Evolutionary conservation across 2,113 vertebrate genomes (phyloP), one percentile per base, ranked within the genome.

Genomic region (Antechinus stuartii): DNA sequence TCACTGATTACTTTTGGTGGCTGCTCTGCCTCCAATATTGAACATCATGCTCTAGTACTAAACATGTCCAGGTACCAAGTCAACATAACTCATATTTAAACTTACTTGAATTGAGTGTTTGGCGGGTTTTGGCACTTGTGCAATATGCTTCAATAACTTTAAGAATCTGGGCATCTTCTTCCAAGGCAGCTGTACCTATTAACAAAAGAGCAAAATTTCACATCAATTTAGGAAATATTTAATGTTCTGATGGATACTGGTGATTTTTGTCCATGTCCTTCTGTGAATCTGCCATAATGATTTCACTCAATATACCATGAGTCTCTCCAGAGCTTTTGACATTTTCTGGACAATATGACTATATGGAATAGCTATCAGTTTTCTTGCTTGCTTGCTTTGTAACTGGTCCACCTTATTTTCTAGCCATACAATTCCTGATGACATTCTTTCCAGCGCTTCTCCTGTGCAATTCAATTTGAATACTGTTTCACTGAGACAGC

Each of bases 81-180:
- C 61, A 76, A 54, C 35, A 54, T 42, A 57, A 23, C n/a, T 1
- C 11, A 47, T 19, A 54, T 42, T 30, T 1, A 54, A 95, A 99
- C 99, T 99, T 99, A 99, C 99, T 99, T 97, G 99, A 99, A 97
- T 99, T 99, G 92, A 99, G 99, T 0, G 99, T 99, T 98, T 99
- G 99, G 95, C 99, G 99, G n/a, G 99, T 99, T 98, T 99, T 99
- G 98, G 99, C 99, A 97, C 99, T 99, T 97, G 99, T 99, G 98
- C 99, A 99, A 98, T 99, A 99, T 0, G 99, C 99, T 97, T 99
- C 99, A 12, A 99, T 99, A 57, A 99, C 99, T 97, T 99, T 99
- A 95, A 99, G 98, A 98, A 99, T 99, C 98, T 99, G 99, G 54
- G 99, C 99, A 2, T 99, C 99, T 98, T 99, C 99, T 97, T 99